Percentiles rank a stretch among this genome's conserved stretches.
phyloP scores from a whole-genome alignment of 2,113 vertebrate species.

The Ranitomeya variabilis region DNA sequence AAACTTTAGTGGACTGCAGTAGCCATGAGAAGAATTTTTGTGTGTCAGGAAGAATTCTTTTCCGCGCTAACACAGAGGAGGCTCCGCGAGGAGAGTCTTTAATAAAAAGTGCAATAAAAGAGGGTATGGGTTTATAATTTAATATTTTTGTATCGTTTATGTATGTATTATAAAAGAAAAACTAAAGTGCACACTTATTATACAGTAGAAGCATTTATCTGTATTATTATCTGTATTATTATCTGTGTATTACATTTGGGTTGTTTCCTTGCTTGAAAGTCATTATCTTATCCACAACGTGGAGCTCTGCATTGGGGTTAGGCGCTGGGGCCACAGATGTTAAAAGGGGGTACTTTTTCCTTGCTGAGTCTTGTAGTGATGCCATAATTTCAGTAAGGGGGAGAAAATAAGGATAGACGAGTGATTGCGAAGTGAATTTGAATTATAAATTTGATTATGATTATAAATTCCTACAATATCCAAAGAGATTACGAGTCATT shows the following conservation, averaged over 20 bases:
- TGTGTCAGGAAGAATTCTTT: conserved; percentile 72
- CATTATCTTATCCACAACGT: not conserved
- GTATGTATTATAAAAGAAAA: not conserved
- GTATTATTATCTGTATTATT: too few species aligned
- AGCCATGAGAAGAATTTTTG: conserved; percentile 70
- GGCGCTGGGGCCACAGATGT: not conserved
- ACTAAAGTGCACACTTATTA: not conserved
- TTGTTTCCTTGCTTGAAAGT: not conserved
- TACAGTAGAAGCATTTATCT: not conserved
- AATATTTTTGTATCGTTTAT: not conserved
- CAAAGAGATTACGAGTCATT: too few species aligned
- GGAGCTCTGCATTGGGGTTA: not conserved
- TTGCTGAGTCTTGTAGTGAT: not conserved
- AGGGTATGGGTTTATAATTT: conserved; percentile 77
- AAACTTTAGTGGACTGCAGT: conserved; percentile 82
- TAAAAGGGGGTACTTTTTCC: not conserved
- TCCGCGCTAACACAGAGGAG: conserved; percentile 85
- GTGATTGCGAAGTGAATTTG: too few species aligned
- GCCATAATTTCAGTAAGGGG: not conserved
- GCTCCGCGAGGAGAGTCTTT: conserved; percentile 83
- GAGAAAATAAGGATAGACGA: too few species aligned
- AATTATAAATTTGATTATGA: too few species aligned
- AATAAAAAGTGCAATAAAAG: conserved; percentile 88
- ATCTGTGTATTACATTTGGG: too few species aligned
- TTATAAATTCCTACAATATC: too few species aligned